A percentile compares a stretch with the other conserved stretches of the same genome.
phyloP scores from a whole-genome alignment of 2,113 vertebrate genomes.

The Chitala chitala region DNA sequence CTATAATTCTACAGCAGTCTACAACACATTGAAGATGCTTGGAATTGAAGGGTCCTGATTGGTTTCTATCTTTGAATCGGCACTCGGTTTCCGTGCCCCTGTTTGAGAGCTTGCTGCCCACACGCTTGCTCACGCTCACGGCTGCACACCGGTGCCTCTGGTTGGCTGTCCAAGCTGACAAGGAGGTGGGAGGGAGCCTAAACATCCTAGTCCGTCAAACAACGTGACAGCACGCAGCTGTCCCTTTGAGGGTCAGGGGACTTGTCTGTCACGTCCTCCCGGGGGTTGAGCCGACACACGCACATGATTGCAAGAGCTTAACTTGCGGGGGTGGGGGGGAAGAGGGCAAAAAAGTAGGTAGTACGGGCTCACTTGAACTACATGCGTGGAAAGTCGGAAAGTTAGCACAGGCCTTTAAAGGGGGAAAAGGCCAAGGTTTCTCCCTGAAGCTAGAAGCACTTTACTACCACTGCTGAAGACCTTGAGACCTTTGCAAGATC shows the following conservation, averaged over 20 bases:
- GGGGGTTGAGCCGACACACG: slow-evolving; percentile 44
- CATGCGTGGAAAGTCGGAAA: slow-evolving; percentile 29
- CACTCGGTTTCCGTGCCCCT: slow-evolving; percentile 20
- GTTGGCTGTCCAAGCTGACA: slow-evolving; percentile 57
- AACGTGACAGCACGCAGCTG: slow-evolving; percentile 62
- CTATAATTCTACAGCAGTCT: background rate
- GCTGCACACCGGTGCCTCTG: slow-evolving; percentile 42
- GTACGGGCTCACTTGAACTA: slow-evolving; percentile 32
- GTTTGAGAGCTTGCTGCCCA: background rate
- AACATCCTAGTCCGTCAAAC: slow-evolving; percentile 41
- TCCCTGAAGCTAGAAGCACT: slow-evolving; percentile 15
- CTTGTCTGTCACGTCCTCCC: slow-evolving; percentile 52
- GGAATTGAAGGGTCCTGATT: background rate
- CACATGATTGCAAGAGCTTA: slow-evolving; percentile 48
- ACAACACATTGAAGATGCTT: background rate
- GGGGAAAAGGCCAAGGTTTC: slow-evolving; percentile 26
- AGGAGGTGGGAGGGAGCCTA: slow-evolving; percentile 47
- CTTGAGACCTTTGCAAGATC: slow-evolving; percentile 14
- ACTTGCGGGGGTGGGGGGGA: slow-evolving; percentile 46
- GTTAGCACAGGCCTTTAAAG: background rate
- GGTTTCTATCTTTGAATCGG: slow-evolving; percentile 49
- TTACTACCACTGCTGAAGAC: slow-evolving; percentile 28
- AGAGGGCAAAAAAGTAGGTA: slow-evolving; percentile 27
- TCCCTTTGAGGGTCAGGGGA: slow-evolving; percentile 50
- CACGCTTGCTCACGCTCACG: slow-evolving; percentile 28